Conservation (phyloP, 2,888 invertebrate genomes). For the Papilio gigon region DNA sequence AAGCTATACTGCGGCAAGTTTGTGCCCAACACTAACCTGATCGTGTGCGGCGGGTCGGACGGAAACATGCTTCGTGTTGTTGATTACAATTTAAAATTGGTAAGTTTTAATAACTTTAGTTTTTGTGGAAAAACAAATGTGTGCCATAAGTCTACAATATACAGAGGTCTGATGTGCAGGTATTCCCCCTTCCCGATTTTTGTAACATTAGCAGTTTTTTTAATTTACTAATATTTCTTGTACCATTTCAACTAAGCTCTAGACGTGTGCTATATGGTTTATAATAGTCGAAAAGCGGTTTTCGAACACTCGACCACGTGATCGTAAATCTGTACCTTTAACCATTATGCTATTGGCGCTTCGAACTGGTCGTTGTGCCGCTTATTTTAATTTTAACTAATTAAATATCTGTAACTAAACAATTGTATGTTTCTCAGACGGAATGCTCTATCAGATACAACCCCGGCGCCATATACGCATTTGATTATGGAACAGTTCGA, state of each 20-base stretch:
- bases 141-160: neutral
- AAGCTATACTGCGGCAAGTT: slow-evolving; percentile 85
- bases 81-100: slow-evolving; percentile 82
- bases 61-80: slow-evolving; percentile 83
- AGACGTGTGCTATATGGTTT: too few species aligned
- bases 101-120: slow-evolving; percentile 60
- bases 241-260: too few species aligned
- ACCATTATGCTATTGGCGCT: too few species aligned
- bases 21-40: slow-evolving; percentile 78
- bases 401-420: neutral
- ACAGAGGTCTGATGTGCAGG: neutral
- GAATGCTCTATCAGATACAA: slow-evolving; percentile 80
- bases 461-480: slow-evolving; percentile 79
- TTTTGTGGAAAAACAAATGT: neutral
- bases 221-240: too few species aligned
- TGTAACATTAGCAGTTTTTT: too few species aligned
- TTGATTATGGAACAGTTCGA: slow-evolving; percentile 81
- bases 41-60: slow-evolving; percentile 84
- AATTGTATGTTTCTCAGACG: slow-evolving; percentile 69
- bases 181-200: too few species aligned
- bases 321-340: too few species aligned
- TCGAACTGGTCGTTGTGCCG: too few species aligned
- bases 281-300: too few species aligned
- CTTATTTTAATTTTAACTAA: too few species aligned
- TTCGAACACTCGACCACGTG: too few species aligned